These are phyloP conservation scores for Periophthalmodon schlosseri DNA, from an alignment of 2,113 vertebrate species.

Conservation along the genomic window DNA sequence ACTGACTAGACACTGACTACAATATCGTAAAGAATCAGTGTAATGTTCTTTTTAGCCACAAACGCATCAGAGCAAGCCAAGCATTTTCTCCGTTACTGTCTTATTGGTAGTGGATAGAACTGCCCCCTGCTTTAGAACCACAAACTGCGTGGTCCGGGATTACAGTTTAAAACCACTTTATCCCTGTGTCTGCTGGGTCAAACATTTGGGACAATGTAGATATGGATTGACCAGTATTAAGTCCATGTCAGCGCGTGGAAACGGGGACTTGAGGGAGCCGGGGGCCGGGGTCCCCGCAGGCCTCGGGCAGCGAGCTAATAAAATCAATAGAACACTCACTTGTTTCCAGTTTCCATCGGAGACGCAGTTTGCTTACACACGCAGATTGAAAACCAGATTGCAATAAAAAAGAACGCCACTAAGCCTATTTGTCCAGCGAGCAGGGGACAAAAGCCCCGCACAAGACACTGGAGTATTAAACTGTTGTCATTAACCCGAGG, in stretches of 20 bases:
- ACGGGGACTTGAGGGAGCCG: conserved; percentile 51
- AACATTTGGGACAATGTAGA: conserved; percentile 1
- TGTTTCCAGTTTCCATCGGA: conserved; percentile 48
- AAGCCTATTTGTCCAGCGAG: conserved; percentile 13
- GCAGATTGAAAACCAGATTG: conserved; percentile 43
- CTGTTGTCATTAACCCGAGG: conserved; percentile 35
- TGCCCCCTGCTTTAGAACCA: neutral
- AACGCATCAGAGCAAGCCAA: too few species aligned
- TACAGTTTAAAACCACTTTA: conserved; percentile 18
- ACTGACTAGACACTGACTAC: too few species aligned
- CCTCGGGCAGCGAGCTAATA: conserved; percentile 43
- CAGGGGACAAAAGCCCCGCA: conserved; percentile 12
- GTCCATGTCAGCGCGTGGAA: conserved; percentile 8
- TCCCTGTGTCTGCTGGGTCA: neutral
- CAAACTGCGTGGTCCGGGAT: neutral
- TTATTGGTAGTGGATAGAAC: neutral
- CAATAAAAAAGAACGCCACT: conserved; percentile 36
- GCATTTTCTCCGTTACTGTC: neutral
- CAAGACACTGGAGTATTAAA: conserved; percentile 29
- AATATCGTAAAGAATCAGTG: too few species aligned
- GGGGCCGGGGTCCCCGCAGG: conserved; percentile 31
- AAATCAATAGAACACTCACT: conserved; percentile 61
- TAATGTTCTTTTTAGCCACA: too few species aligned
- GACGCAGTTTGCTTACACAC: conserved; percentile 60
- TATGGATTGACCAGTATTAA: conserved; percentile 14